Conservation (phyloP, 2,797 vertebrate species). For the Danionella dracula region DNA sequence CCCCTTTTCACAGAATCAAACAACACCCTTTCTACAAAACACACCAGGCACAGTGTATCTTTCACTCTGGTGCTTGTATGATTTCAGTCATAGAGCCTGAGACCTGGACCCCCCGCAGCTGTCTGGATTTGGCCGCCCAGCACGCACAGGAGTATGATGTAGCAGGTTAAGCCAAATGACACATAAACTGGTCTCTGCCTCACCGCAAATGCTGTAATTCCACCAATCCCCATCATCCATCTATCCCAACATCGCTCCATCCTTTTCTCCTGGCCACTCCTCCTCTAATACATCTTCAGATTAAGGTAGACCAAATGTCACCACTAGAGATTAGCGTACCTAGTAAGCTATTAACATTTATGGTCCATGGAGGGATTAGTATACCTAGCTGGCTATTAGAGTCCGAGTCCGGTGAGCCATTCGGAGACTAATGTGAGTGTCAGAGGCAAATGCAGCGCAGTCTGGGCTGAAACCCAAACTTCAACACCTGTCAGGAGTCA, state of each 20-base stretch:
- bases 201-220: constrained; percentile 87
- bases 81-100: not conserved
- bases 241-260: constrained; percentile 20
- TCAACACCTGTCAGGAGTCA: constrained; percentile 75
- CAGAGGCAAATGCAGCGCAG: constrained; percentile 37
- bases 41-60: not conserved
- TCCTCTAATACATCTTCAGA: constrained; percentile 84
- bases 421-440: constrained; percentile 63
- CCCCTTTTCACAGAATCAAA: no score
- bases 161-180: constrained; percentile 88
- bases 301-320: constrained; percentile 91
- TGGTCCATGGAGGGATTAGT: constrained; percentile 77
- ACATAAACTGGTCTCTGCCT: constrained; percentile 79
- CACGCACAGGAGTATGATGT: constrained; percentile 71
- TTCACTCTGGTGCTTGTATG: not conserved
- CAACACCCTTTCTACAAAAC: no score
- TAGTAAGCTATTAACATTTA: constrained; percentile 82
- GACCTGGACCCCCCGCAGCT: constrained; percentile 60
- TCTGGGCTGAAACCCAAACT: constrained; percentile 80
- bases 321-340: constrained; percentile 88
- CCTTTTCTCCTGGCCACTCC: constrained; percentile 12
- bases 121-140: constrained; percentile 82
- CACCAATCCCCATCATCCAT: constrained; percentile 12
- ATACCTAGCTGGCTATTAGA: constrained; percentile 85
- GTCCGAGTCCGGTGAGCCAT: constrained; percentile 63